Evolutionary conservation across 1,140 invertebrate genomes (phyloP).

Genomic region (Cotesia glomerata): DNA sequence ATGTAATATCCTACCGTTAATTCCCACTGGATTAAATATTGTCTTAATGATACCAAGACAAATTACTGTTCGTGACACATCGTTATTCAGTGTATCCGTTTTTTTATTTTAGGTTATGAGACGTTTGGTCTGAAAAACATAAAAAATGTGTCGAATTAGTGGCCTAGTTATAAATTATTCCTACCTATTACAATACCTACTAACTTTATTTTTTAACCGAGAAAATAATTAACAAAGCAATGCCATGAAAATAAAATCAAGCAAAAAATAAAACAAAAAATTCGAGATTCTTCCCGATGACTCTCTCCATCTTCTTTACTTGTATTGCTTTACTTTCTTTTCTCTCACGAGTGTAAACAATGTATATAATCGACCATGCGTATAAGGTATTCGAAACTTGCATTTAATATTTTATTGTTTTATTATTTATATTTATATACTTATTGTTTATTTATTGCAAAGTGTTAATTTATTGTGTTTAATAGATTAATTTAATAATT

Average conservation of each 20-base stretch:
- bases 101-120: background rate
- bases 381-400: background rate
- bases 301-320: constrained; percentile 7
- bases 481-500: no score
- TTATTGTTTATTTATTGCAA: background rate
- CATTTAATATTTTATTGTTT: background rate
- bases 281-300: background rate
- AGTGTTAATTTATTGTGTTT: no score
- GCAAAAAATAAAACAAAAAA: background rate
- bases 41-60: constrained; percentile 18
- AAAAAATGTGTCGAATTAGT: background rate
- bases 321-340: constrained; percentile 26
- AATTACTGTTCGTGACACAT: constrained; percentile 22
- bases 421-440: background rate
- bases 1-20: background rate
- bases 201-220: background rate
- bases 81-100: constrained; percentile 22
- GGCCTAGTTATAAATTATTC: background rate
- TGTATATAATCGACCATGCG: background rate
- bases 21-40: constrained; percentile 2
- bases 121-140: background rate
- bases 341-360: constrained; percentile 21
- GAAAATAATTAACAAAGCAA: background rate
- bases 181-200: background rate
- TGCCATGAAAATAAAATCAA: background rate